phyloP scores from a whole-genome alignment of 1,140 invertebrate genomes.

The Mactra quadrangularis region DNA sequence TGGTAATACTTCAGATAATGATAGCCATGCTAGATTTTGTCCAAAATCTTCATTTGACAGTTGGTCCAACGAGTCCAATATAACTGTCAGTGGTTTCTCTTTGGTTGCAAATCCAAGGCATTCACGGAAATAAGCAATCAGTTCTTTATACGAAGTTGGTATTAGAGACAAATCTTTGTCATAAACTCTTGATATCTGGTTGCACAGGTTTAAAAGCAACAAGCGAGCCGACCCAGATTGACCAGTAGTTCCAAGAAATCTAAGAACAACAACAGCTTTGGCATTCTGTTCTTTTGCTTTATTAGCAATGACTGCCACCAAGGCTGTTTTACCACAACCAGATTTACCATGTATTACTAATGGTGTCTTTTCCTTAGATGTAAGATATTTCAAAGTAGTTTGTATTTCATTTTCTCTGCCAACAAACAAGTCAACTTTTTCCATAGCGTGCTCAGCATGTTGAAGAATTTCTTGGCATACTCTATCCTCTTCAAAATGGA shows the following conservation, averaged over 20 bases:
- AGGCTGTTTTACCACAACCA: constrained; percentile 78
- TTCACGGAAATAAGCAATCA: constrained; percentile 70
- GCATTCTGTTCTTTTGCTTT: constrained; percentile 25
- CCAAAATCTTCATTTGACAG: constrained; percentile 67
- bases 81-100: constrained; percentile 65
- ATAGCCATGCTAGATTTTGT: constrained; percentile 75
- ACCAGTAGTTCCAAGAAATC: constrained; percentile 75
- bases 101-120: constrained; percentile 53
- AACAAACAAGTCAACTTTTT: constrained; percentile 94
- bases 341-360: constrained; percentile 76
- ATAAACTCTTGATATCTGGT: constrained; percentile 69
- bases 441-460: constrained; percentile 97
- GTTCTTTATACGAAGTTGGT: constrained; percentile 65
- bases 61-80: constrained; percentile 78
- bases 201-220: constrained; percentile 67
- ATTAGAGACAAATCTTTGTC: constrained; percentile 59
- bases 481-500: constrained; percentile 84
- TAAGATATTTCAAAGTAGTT: constrained; percentile 88
- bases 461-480: constrained; percentile 94
- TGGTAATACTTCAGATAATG: constrained; percentile 85
- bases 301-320: constrained; percentile 71
- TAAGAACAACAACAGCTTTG: constrained; percentile 61
- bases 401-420: constrained; percentile 84
- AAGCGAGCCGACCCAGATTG: constrained; percentile 64
- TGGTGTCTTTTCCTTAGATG: constrained; percentile 73